Conservation (phyloP, 2,888 invertebrate genomes). For the Carterocephalus palaemon region DNA sequence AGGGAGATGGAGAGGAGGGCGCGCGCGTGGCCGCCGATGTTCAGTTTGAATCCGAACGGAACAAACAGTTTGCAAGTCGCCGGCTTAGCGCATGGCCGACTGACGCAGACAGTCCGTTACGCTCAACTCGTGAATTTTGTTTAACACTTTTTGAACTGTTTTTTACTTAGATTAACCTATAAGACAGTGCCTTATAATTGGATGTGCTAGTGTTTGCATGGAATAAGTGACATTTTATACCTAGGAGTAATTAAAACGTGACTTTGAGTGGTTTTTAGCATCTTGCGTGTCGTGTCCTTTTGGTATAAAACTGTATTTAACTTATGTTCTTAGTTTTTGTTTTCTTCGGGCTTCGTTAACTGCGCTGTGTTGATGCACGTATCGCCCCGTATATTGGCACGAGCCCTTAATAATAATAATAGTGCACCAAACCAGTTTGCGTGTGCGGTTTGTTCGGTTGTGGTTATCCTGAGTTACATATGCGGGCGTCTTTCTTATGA, state of each 20-base stretch:
- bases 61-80: constrained; percentile 77
- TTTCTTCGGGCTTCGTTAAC: constrained; percentile 54
- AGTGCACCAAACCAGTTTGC: constrained; percentile 77
- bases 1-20: constrained; percentile 70
- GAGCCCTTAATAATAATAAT: constrained; percentile 77
- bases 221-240: constrained; percentile 51
- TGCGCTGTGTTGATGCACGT: constrained; percentile 58
- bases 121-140: constrained; percentile 66
- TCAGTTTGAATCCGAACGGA: constrained; percentile 66
- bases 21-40: constrained; percentile 71
- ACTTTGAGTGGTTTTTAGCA: constrained; percentile 58
- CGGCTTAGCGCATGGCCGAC: constrained; percentile 72
- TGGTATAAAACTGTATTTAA: constrained; percentile 63
- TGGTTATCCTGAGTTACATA: constrained; percentile 69
- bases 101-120: constrained; percentile 64
- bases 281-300: constrained; percentile 70
- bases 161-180: constrained; percentile 44
- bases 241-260: constrained; percentile 52
- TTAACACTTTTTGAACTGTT: constrained; percentile 56
- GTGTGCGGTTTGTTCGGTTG: constrained; percentile 69
- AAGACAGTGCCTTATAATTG: constrained; percentile 70
- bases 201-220: constrained; percentile 75
- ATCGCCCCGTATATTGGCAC: constrained; percentile 70
- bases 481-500: constrained; percentile 67
- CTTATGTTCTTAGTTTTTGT: constrained; percentile 49